Evolutionary conservation across 2,888 invertebrate genomes (phyloP).

Genomic region (Leucoma salicis): DNA sequence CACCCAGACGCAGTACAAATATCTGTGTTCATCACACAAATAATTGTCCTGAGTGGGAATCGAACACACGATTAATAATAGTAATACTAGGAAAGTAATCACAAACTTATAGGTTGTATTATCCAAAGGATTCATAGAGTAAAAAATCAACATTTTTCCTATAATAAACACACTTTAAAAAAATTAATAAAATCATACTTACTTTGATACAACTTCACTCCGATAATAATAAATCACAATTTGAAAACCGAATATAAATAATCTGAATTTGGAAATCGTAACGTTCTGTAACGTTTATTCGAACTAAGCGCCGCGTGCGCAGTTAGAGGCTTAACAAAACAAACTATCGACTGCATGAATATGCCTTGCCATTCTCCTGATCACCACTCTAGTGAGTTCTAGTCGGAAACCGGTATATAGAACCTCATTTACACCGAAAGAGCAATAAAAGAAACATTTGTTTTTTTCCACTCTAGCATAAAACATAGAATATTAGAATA

Average conservation of each 20-base stretch:
- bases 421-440: slow-evolving; percentile 37
- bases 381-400: slow-evolving; percentile 23
- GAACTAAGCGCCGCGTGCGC: slow-evolving; percentile 42
- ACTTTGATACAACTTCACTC: background rate
- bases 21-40: too few relatives aligned
- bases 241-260: background rate
- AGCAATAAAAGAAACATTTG: slow-evolving; percentile 3
- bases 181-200: slow-evolving; percentile 4
- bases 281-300: slow-evolving; percentile 2
- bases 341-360: slow-evolving; percentile 38
- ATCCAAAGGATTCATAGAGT: too few relatives aligned
- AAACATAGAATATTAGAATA: too few relatives aligned
- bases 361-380: slow-evolving; percentile 44
- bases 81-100: too few relatives aligned
- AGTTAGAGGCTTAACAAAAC: slow-evolving; percentile 41
- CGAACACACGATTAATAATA: too few relatives aligned
- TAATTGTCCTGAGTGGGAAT: too few relatives aligned
- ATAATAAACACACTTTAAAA: too few relatives aligned
- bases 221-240: background rate
- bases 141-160: too few relatives aligned
- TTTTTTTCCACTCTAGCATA: too few relatives aligned
- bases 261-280: background rate
- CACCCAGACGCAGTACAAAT: too few relatives aligned
- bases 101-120: too few relatives aligned
- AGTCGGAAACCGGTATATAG: slow-evolving; percentile 38